Base-by-base conservation (phyloP, 2,888 invertebrate species). In the Drosophila barbarae region DNA sequence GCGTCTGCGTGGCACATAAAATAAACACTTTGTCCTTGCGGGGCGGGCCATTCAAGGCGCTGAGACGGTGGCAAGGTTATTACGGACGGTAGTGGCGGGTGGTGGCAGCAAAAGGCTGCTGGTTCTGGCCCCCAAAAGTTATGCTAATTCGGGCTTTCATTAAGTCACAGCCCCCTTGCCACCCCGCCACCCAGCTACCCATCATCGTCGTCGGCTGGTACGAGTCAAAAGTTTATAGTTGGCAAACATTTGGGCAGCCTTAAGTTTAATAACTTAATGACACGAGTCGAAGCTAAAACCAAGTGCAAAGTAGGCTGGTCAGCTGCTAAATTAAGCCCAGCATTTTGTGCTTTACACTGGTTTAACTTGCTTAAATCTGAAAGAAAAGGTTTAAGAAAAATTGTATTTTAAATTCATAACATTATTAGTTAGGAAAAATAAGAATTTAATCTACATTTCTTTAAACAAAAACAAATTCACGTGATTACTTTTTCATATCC, bases 261-360 rank as follows among this genome's bases (percentile, higher is more conserved):
- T 67, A 65, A 68, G 70, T 73, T 80, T 82, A 84, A 82, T 80
- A 84, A 80, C 82, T 82, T 82, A 84, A 84, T 82, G 80, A 75
- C 76, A 73, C 75, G 71, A 77, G 77, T 74, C 78, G 73, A 67
- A 66, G 67, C 53, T 50, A n/a, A 59, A 56, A 47, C 64, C 66
- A 61, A 76, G 74, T 73, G 75, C 53, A 79, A 79, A 79, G 75
- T 73, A 79, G 79, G 73, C 78, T 81, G 80, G 84, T 77, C 77
- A 79, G 80, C 76, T 69, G 76, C 73, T 75, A 84, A 83, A 84
- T 83, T 83, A 69, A 80, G 65, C 75, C 76, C 59, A 53, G 73
- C 68, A 54, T 51, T 18, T 15, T 28, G 54, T 21, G 21, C 21
- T 2, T 12, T 21, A 51, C 55, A 55, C 21, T 55, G 51, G 21